phyloP scores from a whole-genome alignment of 2,113 vertebrate genomes.

The Odontophorus gujanensis region DNA sequence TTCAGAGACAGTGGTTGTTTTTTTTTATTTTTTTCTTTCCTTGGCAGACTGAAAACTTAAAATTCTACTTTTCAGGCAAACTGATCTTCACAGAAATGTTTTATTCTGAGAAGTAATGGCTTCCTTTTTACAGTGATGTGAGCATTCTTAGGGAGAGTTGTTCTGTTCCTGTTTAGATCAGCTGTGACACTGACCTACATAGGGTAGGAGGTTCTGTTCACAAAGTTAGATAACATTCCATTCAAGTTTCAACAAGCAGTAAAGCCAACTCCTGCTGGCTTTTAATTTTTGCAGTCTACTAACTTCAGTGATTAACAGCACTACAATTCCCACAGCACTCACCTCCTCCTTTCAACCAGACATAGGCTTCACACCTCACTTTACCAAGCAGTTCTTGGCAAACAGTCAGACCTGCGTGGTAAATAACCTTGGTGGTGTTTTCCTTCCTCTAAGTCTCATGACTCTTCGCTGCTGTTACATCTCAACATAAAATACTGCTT shows the following conservation, averaged over 20 bases:
- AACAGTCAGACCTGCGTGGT: background rate
- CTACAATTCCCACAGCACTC: background rate
- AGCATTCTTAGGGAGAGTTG: background rate
- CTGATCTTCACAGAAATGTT: background rate
- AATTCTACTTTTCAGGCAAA: background rate
- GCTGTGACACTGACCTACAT: background rate
- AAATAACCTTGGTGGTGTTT: background rate
- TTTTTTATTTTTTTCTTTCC: background rate
- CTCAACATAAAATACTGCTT: background rate
- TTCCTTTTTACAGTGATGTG: background rate
- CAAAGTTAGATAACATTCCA: conserved; percentile 4
- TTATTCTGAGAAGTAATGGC: background rate
- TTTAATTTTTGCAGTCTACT: background rate
- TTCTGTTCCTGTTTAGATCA: background rate
- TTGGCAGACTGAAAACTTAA: background rate
- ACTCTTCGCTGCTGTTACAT: background rate
- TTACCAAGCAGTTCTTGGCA: background rate
- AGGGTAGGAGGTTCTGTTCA: background rate
- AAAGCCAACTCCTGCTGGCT: background rate
- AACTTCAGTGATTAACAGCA: background rate
- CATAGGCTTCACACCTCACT: background rate
- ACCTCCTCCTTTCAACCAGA: background rate
- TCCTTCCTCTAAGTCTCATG: background rate
- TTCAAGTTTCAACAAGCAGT: conserved; percentile 23
- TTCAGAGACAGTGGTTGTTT: background rate